phyloP scores from a whole-genome alignment of 2,797 vertebrate species.

The Prunella strophiata region DNA sequence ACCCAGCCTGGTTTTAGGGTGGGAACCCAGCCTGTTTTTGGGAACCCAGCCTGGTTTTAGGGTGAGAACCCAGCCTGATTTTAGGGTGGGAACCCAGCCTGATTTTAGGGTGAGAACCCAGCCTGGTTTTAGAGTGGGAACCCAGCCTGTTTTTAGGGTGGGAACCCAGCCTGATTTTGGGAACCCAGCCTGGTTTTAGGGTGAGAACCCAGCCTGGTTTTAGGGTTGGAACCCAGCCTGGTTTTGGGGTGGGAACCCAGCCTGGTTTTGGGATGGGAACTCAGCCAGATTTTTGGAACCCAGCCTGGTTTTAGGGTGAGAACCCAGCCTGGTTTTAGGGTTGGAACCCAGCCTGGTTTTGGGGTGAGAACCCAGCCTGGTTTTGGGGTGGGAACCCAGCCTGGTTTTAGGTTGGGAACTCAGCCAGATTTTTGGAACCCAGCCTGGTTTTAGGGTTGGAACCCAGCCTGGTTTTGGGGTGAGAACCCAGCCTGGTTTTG shows the following conservation, averaged over 20 bases:
- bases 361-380: no score
- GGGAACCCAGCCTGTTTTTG: neutral
- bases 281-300: neutral
- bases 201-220: no score
- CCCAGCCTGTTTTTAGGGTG: no score
- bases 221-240: no score
- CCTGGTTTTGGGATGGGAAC: no score
- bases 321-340: accelerated
- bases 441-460: no score
- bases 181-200: neutral
- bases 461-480: no score
- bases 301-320: neutral
- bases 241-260: neutral
- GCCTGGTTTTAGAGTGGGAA: no score
- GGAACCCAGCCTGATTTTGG: accelerated
- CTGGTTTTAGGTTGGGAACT: no score
- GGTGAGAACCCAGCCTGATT: accelerated
- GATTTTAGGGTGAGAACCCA: neutral
- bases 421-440: no score
- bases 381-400: neutral
- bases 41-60: no score
- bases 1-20: accelerated
- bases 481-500: accelerated
- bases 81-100: no score
- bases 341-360: accelerated